Evolutionary conservation across 1,140 invertebrate species (phyloP).

Genomic region (Brachionus koreanus): DNA sequence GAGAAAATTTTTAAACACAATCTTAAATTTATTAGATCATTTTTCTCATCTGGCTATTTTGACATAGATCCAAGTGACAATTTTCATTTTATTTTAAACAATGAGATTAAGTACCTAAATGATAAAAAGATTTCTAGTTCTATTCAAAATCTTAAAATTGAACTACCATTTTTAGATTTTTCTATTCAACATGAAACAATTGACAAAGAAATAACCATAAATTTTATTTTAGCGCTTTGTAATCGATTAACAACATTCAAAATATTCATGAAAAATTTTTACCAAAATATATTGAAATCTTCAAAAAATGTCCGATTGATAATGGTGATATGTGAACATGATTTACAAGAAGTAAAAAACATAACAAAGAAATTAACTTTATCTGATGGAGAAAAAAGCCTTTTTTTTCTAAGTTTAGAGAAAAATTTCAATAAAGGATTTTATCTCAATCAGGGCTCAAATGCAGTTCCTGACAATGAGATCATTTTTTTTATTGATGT

Average conservation of each 20-base stretch:
- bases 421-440: background rate
- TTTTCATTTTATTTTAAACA: background rate
- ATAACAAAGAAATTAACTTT: no score
- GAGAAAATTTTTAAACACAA: background rate
- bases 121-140: background rate
- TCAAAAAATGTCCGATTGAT: no score
- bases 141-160: background rate
- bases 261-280: background rate
- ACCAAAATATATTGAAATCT: no score
- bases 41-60: background rate
- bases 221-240: background rate
- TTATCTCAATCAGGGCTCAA: background rate
- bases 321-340: no score
- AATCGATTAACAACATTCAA: background rate
- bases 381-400: no score
- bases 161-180: background rate
- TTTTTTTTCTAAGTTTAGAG: background rate
- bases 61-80: background rate
- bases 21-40: background rate
- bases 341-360: no score
- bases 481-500: constrained; percentile 69
- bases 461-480: background rate
- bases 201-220: background rate
- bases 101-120: background rate
- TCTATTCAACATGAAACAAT: background rate